Evolutionary conservation across 2,888 invertebrate genomes (phyloP), one percentile per base, ranked within the genome.

Genomic region (Theodoxus fluviatilis): DNA sequence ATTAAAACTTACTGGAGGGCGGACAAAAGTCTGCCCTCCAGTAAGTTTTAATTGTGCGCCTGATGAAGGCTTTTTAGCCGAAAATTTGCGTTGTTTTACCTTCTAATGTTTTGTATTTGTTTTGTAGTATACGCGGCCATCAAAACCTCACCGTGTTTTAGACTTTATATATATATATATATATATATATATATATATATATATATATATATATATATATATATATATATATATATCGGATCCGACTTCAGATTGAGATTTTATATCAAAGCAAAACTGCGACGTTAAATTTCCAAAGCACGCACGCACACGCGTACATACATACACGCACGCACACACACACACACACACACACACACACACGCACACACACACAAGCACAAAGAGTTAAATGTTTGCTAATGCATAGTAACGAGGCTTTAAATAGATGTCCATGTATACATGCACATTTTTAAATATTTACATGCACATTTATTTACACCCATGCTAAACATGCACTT

Each of bases 301-400:
- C 57, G 28, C 57, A 25, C 57, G 31, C 57, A 25, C 57, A 57
- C 57, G 31, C 57, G 18, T 33, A 57, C 57, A 25, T 33, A 57
- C 57, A 25, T 33, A 57, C 57, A 57, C 57, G 31, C 57, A 57
- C 57, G 31, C 57, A 25, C 57, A 57, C 57, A 57, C 57, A 57
- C 57, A 57, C 57, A 57, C 57, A 57, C 57, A 28, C 57, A 28
- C 15, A 22, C 57, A 57, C 43, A 43, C 43, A 43, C 9, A 9
- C 18, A 18, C 18, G 43, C 43, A 12, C 9, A 18, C 43, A 9
- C 43, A 9, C 43, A 18, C 43, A 43, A 9, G 43, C 43, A 43
- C 43, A 43, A 43, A 43, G 15, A 43, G 43, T 12, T 12, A 15
- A 43, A 43, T n/a, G 15, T 12, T 12, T 43, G 43, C 43, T 43